Percentiles rank a stretch among this genome's conserved stretches.
phyloP scores from a whole-genome alignment of 2,113 vertebrate species.

The Pterophyllum scalare region DNA sequence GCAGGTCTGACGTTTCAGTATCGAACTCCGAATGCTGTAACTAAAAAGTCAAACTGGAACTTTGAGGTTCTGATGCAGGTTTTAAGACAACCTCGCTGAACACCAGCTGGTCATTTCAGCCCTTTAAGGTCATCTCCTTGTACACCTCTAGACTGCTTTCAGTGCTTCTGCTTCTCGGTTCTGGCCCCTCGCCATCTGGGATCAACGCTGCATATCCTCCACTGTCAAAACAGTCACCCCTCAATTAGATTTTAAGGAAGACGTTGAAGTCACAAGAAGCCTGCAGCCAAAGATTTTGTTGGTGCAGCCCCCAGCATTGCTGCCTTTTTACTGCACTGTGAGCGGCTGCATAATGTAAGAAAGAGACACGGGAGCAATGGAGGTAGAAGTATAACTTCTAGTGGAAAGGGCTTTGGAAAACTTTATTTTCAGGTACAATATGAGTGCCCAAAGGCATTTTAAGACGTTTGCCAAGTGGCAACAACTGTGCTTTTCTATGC shows the following conservation, averaged over 20 bases:
- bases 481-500: too few species aligned
- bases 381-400: background rate
- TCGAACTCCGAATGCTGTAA: background rate
- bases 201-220: fast-evolving
- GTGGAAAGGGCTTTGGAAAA: background rate
- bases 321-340: background rate
- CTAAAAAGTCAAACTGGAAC: background rate
- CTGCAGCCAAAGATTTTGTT: background rate
- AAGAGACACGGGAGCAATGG: background rate
- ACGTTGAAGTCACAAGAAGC: background rate
- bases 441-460: background rate
- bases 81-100: fast-evolving
- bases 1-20: slow-evolving; percentile 48
- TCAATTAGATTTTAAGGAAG: background rate
- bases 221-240: too few species aligned
- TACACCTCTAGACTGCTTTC: too few species aligned
- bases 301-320: background rate
- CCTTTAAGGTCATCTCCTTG: background rate
- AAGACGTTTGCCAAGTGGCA: background rate
- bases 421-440: background rate
- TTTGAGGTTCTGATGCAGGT: fast-evolving
- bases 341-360: background rate
- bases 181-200: fast-evolving
- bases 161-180: background rate
- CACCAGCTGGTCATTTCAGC: fast-evolving